phyloP scores from a whole-genome alignment of 2,797 vertebrate species.

The Sphaeramia orbicularis region DNA sequence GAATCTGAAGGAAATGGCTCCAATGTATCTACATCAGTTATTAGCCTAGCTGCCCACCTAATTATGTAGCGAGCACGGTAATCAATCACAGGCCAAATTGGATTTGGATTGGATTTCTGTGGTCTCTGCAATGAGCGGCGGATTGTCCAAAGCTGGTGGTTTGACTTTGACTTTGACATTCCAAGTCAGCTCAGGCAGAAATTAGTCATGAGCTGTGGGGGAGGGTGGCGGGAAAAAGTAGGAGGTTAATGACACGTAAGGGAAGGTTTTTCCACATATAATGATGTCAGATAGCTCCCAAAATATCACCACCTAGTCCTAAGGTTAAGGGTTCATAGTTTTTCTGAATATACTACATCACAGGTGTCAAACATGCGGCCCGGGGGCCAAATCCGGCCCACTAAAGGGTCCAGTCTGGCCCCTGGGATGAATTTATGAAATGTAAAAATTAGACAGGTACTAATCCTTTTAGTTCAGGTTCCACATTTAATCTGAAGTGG shows the following conservation, averaged over 20 bases:
- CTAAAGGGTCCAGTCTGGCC: too few relatives aligned
- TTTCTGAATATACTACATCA: conserved; percentile 1
- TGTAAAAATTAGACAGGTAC: too few relatives aligned
- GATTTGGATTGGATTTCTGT: conserved; percentile 75
- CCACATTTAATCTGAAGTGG: too few relatives aligned
- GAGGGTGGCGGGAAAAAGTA: conserved; percentile 38
- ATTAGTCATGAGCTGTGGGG: conserved; percentile 50
- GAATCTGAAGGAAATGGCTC: conserved; percentile 65
- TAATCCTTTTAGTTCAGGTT: too few relatives aligned
- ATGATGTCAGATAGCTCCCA: conserved; percentile 14
- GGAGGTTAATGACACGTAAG: conserved; percentile 44
- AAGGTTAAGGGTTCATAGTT: conserved; percentile 1
- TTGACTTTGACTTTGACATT: conserved; percentile 78
- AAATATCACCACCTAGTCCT: conserved; percentile 8
- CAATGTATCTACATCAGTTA: conserved; percentile 77
- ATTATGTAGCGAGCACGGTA: conserved; percentile 71
- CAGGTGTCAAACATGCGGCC: too few relatives aligned
- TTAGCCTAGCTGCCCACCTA: conserved; percentile 74
- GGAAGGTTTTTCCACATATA: conserved; percentile 26
- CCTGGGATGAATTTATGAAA: too few relatives aligned
- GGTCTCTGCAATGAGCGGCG: conserved; percentile 47
- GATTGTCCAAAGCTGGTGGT: conserved; percentile 58
- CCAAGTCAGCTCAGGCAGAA: conserved; percentile 56
- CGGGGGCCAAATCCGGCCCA: too few relatives aligned
- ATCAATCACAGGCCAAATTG: conserved; percentile 82